Evolutionary conservation across 2,888 invertebrate species (phyloP).

Genomic region (Dolichomitus sp.): DNA sequence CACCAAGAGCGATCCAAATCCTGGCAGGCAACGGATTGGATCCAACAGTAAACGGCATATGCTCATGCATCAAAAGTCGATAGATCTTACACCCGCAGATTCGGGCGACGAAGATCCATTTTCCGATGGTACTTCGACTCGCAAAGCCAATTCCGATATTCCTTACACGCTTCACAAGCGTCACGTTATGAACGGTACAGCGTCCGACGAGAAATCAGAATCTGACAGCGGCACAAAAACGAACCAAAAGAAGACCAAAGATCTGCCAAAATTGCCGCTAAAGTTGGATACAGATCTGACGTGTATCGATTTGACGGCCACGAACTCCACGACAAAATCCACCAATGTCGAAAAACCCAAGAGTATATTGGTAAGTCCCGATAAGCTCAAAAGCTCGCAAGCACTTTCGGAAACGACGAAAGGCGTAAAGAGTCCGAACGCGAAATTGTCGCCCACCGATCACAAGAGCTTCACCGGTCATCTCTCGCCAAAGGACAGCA

Average conservation of each 20-base stretch:
- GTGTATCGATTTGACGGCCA: conserved; percentile 79
- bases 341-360: conserved; percentile 86
- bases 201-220: conserved; percentile 85
- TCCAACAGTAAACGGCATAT: conserved; percentile 92
- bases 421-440: conserved; percentile 76
- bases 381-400: conserved; percentile 78
- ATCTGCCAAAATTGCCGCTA: conserved; percentile 80
- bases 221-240: conserved; percentile 78
- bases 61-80: conserved; percentile 94
- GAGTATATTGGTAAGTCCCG: conserved; percentile 77
- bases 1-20: conserved; percentile 95
- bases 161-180: conserved; percentile 95
- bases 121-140: conserved; percentile 87
- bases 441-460: conserved; percentile 81
- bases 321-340: conserved; percentile 69
- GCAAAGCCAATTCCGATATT: conserved; percentile 89
- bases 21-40: conserved; percentile 91
- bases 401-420: conserved; percentile 79
- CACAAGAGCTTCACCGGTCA: conserved; percentile 70
- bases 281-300: conserved; percentile 80
- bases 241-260: conserved; percentile 72
- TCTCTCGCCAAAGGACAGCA: conserved; percentile 76
- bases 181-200: conserved; percentile 95
- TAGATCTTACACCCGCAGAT: conserved; percentile 94
- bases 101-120: conserved; percentile 95